Evolutionary conservation across 2,797 vertebrate genomes (phyloP).

Genomic region (Xyrichtys novacula): DNA sequence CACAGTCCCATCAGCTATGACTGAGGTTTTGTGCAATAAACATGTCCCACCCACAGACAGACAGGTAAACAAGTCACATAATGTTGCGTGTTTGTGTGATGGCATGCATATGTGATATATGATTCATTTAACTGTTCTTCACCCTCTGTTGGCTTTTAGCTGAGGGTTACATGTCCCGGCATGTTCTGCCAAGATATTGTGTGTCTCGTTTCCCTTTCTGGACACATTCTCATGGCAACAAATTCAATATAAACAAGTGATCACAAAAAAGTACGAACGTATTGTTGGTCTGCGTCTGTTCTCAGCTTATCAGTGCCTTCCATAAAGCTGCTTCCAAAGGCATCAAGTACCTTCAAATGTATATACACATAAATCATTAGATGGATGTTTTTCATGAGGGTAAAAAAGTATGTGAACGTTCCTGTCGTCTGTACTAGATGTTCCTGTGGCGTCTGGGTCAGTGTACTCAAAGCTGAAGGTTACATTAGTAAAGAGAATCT

Average conservation of each 20-base stretch:
- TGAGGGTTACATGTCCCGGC: slow-evolving; percentile 47
- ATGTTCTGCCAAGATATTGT: slow-evolving; percentile 50
- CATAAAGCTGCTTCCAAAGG: slow-evolving; percentile 16
- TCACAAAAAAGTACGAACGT: neutral
- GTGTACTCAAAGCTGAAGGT: slow-evolving; percentile 49
- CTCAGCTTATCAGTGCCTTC: neutral
- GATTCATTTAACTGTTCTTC: slow-evolving; percentile 21
- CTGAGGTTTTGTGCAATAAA: slow-evolving; percentile 4
- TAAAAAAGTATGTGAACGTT: slow-evolving; percentile 26
- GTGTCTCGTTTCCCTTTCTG: slow-evolving; percentile 25
- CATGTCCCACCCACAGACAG: neutral
- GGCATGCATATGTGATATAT: neutral
- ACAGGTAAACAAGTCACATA: slow-evolving; percentile 32
- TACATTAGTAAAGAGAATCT: slow-evolving; percentile 26
- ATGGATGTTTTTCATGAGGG: slow-evolving; percentile 25
- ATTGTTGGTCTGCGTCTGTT: slow-evolving; percentile 17
- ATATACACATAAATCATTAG: slow-evolving; percentile 32
- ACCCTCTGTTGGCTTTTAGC: slow-evolving; percentile 30
- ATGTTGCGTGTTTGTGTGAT: neutral
- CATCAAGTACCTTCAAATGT: neutral
- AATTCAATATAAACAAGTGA: slow-evolving; percentile 33
- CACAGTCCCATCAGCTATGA: neutral
- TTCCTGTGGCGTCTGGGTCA: slow-evolving; percentile 40
- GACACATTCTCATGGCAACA: slow-evolving; percentile 30
- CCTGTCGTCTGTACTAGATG: slow-evolving; percentile 23